Evolutionary conservation across 1,140 invertebrate genomes (phyloP).

Genomic region (Pemphigus obesinymphae): DNA sequence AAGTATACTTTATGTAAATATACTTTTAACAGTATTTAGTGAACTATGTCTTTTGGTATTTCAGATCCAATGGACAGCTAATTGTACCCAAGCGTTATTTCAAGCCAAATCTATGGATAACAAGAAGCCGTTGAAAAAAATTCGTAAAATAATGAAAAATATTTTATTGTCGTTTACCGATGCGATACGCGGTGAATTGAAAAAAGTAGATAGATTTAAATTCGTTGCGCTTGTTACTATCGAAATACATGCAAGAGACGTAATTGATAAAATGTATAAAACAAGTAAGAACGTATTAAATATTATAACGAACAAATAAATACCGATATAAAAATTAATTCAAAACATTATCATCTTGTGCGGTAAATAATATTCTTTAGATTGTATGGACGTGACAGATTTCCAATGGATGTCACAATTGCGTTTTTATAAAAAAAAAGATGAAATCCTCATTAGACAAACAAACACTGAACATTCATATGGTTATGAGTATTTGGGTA

Average conservation of each 20-base stretch:
- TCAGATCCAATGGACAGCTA: slow-evolving; percentile 10
- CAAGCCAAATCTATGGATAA: neutral
- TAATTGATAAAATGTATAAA: slow-evolving; percentile 77
- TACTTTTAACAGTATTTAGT: too few relatives aligned
- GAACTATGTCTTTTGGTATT: neutral
- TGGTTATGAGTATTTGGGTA: slow-evolving; percentile 91
- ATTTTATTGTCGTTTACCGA: slow-evolving; percentile 4
- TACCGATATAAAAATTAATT: too few relatives aligned
- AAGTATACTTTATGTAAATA: slow-evolving; percentile 57
- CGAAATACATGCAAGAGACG: slow-evolving; percentile 81
- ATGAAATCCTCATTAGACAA: slow-evolving; percentile 71
- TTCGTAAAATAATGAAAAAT: slow-evolving; percentile 10
- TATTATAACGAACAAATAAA: neutral
- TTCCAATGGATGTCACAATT: slow-evolving; percentile 38
- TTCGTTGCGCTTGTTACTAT: slow-evolving; percentile 73
- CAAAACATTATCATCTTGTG: too few relatives aligned
- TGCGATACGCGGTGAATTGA: neutral
- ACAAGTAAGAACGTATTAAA: neutral
- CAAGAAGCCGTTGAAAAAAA: neutral
- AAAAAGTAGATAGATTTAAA: slow-evolving; percentile 4
- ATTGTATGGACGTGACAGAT: slow-evolving; percentile 55
- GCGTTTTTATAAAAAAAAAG: slow-evolving; percentile 52
- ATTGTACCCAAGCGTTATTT: neutral
- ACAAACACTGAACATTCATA: slow-evolving; percentile 80
- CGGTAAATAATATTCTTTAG: slow-evolving; percentile 49